phyloP scores from a whole-genome alignment of 2,113 vertebrate genomes.

The Poicephalus meyeri region DNA sequence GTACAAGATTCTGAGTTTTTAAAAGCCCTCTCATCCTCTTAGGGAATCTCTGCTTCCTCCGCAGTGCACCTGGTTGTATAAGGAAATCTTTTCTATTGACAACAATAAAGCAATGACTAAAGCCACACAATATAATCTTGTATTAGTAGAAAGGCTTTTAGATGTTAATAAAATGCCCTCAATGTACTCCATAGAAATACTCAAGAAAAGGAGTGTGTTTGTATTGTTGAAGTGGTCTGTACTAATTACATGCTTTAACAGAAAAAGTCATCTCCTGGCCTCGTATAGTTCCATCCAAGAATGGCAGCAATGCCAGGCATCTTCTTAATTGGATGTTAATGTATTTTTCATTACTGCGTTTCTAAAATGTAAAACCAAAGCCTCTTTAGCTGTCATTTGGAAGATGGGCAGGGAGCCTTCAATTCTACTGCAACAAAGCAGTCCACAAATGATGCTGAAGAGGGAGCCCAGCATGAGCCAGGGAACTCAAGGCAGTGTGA shows the following conservation, averaged over 20 bases:
- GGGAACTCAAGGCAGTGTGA: slow-evolving; percentile 9
- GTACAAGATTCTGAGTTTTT: not conserved
- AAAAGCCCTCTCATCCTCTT: rapidly evolving
- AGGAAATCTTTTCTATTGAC: not conserved
- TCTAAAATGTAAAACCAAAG: not conserved
- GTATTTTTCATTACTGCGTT: slow-evolving; percentile 39
- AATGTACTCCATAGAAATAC: not conserved
- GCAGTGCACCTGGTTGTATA: not conserved
- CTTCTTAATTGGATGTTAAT: slow-evolving; percentile 8
- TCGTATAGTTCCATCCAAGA: not conserved
- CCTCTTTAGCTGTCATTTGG: not conserved
- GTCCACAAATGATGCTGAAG: not conserved
- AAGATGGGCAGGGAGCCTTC: not conserved
- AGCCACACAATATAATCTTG: not conserved
- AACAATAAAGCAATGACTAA: not conserved
- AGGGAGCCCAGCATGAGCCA: slow-evolving; percentile 9
- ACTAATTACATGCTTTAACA: not conserved
- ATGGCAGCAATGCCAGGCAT: not conserved
- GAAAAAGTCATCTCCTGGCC: not conserved
- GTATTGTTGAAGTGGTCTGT: not conserved
- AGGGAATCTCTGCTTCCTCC: not conserved
- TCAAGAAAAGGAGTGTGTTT: not conserved
- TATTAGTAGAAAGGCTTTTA: not conserved
- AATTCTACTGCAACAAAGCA: not conserved
- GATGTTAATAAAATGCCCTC: not conserved